Base-by-base conservation (phyloP, 1,140 invertebrate genomes). In the Ips nitidus region DNA sequence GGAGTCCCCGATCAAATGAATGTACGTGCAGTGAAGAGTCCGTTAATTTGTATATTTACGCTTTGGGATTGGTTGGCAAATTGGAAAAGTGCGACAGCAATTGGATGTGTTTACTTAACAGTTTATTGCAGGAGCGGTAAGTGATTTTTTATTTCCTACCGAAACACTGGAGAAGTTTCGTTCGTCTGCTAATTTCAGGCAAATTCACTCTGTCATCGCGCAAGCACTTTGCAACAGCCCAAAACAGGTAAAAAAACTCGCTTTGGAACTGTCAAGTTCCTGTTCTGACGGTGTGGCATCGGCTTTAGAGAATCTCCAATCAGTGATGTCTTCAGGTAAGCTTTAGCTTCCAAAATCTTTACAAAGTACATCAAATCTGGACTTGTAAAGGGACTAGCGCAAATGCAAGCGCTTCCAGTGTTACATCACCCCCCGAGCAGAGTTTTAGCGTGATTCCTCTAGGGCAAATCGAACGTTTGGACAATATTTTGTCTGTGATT, bases 161-260 rank as follows among this genome's bases (percentile, higher is more conserved):
- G 0, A 22, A 22, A 22, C 22, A 22, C 22, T 22, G 22, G 22
- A 0, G 22, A 22, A 22, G 22, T 22, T 22, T 22, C 22, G 22
- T 22, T 22, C 22, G 22, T 22, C 1, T 58, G 56, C 40, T 5
- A n/a, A 57, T 73, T 60, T 52, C 70, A 75, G 72, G 71, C 81
- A 83, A 74, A 81, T 85, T 6, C 83, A 85, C 72, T 83, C 82
- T 75, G 78, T 83, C 5, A 77, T 87, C 42, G 84, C 85, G 4
- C 73, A 83, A 50, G 83, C 82, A 7, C 76, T 87, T 7, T 85
- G 81, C 71, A 80, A 76, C 3, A 81, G 84, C 6, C 80, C 81
- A 5, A 75, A 73, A 58, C 75, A 82, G 41, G 80, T 84, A 4
- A 86, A 84, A 56, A 75, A 80, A 66, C 80, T 83, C 68, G 80